A percentile compares a stretch with the other conserved stretches of the same genome.
Evolutionary conservation across 2,797 vertebrate genomes (phyloP).

Genomic region (Pseudochromis fuscus): DNA sequence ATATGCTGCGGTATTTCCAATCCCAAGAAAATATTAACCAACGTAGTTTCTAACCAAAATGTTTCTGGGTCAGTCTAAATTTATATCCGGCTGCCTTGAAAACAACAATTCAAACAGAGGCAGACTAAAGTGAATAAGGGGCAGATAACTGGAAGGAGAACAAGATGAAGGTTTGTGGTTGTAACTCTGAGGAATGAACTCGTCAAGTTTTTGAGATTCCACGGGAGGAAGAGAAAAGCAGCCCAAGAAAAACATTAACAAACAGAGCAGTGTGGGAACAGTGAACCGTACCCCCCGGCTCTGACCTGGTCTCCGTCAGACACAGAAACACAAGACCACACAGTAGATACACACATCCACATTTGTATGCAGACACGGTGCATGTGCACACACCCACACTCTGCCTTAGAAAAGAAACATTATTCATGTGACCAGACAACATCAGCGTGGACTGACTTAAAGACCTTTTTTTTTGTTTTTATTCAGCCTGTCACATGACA

Average conservation of each 20-base stretch:
- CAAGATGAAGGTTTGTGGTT: not conserved
- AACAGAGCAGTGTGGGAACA: constrained; percentile 53
- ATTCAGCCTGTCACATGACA: constrained; percentile 36
- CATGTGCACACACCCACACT: constrained; percentile 17
- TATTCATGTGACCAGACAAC: constrained; percentile 47
- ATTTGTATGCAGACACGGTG: constrained; percentile 28
- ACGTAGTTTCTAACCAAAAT: not conserved
- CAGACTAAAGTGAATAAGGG: not conserved
- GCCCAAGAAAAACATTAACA: constrained; percentile 47
- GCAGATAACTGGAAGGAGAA: not conserved
- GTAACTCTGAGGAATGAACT: constrained; percentile 7
- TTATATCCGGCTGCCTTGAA: not conserved
- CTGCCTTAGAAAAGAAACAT: constrained; percentile 23
- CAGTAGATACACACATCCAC: constrained; percentile 27
- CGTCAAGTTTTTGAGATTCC: constrained; percentile 7
- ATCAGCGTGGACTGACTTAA: constrained; percentile 4
- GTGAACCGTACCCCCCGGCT: constrained; percentile 26
- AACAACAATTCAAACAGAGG: not conserved
- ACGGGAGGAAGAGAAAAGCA: constrained; percentile 11
- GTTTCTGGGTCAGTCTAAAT: not conserved
- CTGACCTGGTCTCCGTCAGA: constrained; percentile 40
- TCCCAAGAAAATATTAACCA: not conserved
- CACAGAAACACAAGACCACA: constrained; percentile 24
- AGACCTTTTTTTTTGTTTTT: constrained; percentile 19
- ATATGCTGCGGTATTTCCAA: not conserved